Evolutionary conservation across 2,797 vertebrate genomes (phyloP).

Genomic region (Poeciliopsis infans): DNA sequence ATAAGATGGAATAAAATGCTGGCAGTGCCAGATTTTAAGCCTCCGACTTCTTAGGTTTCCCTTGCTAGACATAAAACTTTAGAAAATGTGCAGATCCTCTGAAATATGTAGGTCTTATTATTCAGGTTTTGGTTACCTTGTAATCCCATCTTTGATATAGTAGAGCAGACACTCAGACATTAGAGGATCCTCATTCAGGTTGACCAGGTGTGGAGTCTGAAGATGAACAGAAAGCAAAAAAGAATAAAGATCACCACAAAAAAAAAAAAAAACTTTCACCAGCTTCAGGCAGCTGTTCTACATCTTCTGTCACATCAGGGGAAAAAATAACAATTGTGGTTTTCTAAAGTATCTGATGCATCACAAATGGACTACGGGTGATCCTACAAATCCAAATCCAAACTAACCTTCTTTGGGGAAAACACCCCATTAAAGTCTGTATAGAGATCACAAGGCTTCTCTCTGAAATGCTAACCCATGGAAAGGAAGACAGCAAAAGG

Average conservation of each 20-base stretch:
- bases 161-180: constrained; percentile 99
- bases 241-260: constrained; percentile 21
- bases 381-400: constrained; percentile 31
- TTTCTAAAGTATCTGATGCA: constrained; percentile 20
- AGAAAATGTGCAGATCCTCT: constrained; percentile 24
- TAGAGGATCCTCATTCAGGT: constrained; percentile 98
- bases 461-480: constrained; percentile 83
- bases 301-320: background rate
- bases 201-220: constrained; percentile 98
- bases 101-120: constrained; percentile 26
- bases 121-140: constrained; percentile 83
- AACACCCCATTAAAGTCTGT: constrained; percentile 92
- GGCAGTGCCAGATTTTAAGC: constrained; percentile 21
- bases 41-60: constrained; percentile 19
- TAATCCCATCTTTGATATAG: constrained; percentile 99
- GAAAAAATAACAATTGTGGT: constrained; percentile 8
- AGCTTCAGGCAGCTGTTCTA: constrained; percentile 7
- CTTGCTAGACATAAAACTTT: constrained; percentile 28
- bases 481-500: constrained; percentile 57
- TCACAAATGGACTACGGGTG: constrained; percentile 33
- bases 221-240: constrained; percentile 35
- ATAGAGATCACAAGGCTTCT: constrained; percentile 91
- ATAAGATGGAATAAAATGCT: constrained; percentile 22
- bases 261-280: background rate
- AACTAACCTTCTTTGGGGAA: constrained; percentile 93